phyloP scores from a whole-genome alignment of 2,797 vertebrate species.

The Silurus lanzhouensis region DNA sequence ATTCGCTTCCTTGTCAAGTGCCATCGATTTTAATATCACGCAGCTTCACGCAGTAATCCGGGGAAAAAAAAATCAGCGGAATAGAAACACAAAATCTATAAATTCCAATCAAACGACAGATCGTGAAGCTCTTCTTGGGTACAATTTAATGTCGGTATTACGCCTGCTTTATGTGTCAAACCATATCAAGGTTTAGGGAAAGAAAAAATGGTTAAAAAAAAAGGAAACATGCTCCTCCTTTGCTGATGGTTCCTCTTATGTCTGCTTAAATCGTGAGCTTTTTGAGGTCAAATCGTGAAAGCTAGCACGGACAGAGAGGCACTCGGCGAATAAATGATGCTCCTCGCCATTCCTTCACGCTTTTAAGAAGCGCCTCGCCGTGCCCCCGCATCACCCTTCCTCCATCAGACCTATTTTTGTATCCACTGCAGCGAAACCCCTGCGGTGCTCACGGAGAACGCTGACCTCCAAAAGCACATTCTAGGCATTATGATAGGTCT shows the following conservation, averaged over 20 bases:
- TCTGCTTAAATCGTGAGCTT: background rate
- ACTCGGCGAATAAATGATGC: background rate
- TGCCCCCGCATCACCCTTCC: conserved; percentile 16
- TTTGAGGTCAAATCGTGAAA: conserved; percentile 10
- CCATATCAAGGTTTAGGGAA: background rate
- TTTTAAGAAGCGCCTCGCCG: background rate
- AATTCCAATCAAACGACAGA: background rate
- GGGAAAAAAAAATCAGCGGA: too few relatives aligned
- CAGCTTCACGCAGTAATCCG: background rate
- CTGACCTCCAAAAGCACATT: background rate
- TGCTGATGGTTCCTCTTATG: background rate
- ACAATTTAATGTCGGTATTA: background rate
- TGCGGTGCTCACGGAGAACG: background rate
- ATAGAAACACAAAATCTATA: background rate
- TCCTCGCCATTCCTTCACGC: background rate
- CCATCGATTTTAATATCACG: background rate
- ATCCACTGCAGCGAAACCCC: background rate
- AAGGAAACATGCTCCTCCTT: background rate
- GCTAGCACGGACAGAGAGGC: background rate
- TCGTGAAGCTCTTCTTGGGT: background rate
- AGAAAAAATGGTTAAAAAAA: background rate
- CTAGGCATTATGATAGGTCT: background rate
- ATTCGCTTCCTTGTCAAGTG: background rate
- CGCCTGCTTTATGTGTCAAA: background rate
- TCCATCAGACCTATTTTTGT: conserved; percentile 20